A percentile compares a stretch with the other conserved stretches of the same genome.
These are phyloP conservation scores for Protula sp. DNA, from an alignment of 2,888 invertebrate species.

Conservation along the genomic window DNA sequence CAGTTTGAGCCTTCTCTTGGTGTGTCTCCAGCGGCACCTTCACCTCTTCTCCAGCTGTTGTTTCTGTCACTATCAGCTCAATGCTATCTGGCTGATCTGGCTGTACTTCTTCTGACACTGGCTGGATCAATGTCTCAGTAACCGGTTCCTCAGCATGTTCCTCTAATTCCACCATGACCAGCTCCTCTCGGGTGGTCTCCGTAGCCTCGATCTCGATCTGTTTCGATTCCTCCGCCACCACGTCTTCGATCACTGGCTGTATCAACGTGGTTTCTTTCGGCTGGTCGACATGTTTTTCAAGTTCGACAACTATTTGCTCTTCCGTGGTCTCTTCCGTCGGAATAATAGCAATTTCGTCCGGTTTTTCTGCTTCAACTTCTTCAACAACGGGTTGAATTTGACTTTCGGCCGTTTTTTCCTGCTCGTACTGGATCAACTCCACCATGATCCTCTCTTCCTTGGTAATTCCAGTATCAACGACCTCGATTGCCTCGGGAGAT, in stretches of 20 bases:
- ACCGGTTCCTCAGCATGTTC: not conserved
- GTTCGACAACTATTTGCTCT: not conserved
- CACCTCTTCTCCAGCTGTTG: slow-evolving; percentile 16
- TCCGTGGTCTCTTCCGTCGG: not conserved
- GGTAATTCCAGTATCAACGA: not conserved
- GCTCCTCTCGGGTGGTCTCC: slow-evolving; percentile 9
- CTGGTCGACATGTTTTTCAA: not conserved
- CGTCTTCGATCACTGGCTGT: not conserved
- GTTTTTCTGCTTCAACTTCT: slow-evolving; percentile 3
- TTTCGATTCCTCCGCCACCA: not conserved
- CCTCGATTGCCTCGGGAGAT: not conserved
- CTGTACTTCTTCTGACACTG: slow-evolving; percentile 4
- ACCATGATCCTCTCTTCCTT: slow-evolving; percentile 1
- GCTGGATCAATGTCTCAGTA: slow-evolving; percentile 1
- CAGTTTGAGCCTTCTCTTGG: slow-evolving; percentile 1
- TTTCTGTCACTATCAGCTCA: slow-evolving; percentile 26
- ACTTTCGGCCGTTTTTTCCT: not conserved
- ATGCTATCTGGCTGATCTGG: slow-evolving; percentile 32
- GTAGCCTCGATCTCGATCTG: not conserved
- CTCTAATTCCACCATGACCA: not conserved
- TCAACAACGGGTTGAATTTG: not conserved
- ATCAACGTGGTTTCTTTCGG: not conserved
- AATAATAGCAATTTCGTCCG: slow-evolving; percentile 23
- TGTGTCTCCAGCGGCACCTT: slow-evolving; percentile 8
- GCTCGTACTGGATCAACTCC: not conserved